These are phyloP conservation scores for Coronaproctus castanopsis DNA, from an alignment of 2,888 invertebrate species.

Conservation along the genomic window DNA sequence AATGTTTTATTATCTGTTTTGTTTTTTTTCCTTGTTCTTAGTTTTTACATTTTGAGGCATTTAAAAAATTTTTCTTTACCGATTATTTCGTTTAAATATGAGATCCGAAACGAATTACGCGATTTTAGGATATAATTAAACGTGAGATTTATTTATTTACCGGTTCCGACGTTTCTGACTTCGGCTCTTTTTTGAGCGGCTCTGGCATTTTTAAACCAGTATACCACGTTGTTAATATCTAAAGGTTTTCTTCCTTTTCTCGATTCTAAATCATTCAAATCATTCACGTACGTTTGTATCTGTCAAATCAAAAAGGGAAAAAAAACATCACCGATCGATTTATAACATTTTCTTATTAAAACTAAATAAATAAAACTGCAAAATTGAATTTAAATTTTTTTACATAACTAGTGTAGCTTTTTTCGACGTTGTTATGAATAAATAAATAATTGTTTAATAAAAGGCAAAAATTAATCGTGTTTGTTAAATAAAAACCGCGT, in stretches of 20 bases:
- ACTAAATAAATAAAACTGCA: neutral
- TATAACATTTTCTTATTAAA: neutral
- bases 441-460: neutral
- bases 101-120: too few species aligned
- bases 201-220: slow-evolving; percentile 94
- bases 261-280: slow-evolving; percentile 79
- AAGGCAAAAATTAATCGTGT: too few species aligned
- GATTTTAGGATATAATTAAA: too few species aligned
- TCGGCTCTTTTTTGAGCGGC: slow-evolving; percentile 88
- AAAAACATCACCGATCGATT: slow-evolving; percentile 3
- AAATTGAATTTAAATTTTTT: neutral
- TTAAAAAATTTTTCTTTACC: too few species aligned
- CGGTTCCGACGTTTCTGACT: slow-evolving; percentile 29
- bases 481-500: too few species aligned
- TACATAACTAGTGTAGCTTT: too few species aligned
- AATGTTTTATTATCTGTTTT: too few species aligned
- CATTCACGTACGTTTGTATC: slow-evolving; percentile 86
- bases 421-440: neutral
- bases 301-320: slow-evolving; percentile 18
- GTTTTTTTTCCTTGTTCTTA: too few species aligned
- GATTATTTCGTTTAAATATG: too few species aligned
- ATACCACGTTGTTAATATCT: slow-evolving; percentile 88
- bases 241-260: slow-evolving; percentile 79
- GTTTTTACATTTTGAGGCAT: too few species aligned
- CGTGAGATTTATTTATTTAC: too few species aligned